Percentiles rank a stretch among this genome's conserved stretches.
Conservation (phyloP, 2,797 vertebrate genomes). For the Chrysolophus pictus region DNA sequence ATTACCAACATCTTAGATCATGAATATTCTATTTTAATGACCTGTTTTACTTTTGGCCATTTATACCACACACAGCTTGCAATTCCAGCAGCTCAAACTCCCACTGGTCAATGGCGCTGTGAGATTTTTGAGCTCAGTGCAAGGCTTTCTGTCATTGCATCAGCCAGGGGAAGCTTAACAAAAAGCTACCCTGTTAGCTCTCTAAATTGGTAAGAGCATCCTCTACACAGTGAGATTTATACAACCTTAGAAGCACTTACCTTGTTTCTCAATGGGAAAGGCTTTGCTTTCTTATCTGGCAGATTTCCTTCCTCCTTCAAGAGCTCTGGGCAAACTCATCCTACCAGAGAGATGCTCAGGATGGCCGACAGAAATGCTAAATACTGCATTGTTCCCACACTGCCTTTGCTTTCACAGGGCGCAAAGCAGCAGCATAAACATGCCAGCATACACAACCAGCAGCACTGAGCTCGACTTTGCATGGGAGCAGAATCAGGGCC, state of each 20-base stretch:
- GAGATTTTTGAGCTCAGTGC: background rate
- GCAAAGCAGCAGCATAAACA: background rate
- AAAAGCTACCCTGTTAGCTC: background rate
- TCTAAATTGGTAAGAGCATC: background rate
- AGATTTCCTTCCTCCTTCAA: background rate
- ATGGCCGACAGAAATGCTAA: background rate
- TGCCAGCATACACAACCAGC: background rate
- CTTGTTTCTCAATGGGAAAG: background rate
- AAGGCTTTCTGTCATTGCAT: background rate
- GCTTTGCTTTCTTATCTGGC: background rate
- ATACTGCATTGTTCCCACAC: background rate
- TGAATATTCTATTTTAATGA: slow-evolving; percentile 57
- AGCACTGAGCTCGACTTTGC: slow-evolving; percentile 6
- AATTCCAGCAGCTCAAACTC: slow-evolving; percentile 16
- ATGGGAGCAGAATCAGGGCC: fast-evolving
- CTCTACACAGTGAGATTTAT: background rate
- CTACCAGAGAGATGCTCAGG: background rate
- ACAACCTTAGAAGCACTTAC: background rate
- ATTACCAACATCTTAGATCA: slow-evolving; percentile 21
- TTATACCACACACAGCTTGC: slow-evolving; percentile 37
- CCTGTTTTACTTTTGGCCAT: slow-evolving; percentile 46
- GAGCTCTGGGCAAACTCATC: background rate
- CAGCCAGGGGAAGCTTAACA: background rate
- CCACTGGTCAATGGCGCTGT: background rate
- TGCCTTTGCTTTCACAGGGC: fast-evolving